These are phyloP conservation scores for Acanthurus lineatus DNA, from an alignment of 2,797 vertebrate genomes.

Conservation along the genomic window DNA sequence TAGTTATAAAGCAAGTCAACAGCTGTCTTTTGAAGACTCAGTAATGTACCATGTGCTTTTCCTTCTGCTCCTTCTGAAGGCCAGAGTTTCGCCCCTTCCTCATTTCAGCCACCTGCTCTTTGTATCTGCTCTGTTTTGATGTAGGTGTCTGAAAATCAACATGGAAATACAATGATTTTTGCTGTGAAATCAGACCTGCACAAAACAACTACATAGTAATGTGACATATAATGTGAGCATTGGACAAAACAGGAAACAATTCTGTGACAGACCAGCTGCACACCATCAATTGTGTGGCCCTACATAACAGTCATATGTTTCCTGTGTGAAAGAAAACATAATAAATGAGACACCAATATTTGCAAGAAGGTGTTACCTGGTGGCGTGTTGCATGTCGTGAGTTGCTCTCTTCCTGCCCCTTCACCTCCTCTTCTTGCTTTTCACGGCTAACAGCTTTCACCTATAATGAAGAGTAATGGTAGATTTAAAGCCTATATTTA, in stretches of 20 bases:
- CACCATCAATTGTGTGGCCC: not conserved
- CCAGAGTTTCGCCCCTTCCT: constrained; percentile 96
- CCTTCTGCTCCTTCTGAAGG: constrained; percentile 97
- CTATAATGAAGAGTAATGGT: constrained; percentile 76
- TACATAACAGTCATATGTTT: not conserved
- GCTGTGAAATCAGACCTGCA: not conserved
- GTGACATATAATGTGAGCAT: not conserved
- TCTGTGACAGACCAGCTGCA: too few species aligned
- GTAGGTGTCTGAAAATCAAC: constrained; percentile 89
- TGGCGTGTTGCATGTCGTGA: constrained; percentile 95
- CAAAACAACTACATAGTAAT: not conserved
- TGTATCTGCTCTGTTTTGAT: constrained; percentile 94
- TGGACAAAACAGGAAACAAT: not conserved
- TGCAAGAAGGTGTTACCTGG: constrained; percentile 85
- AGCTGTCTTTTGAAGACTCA: not conserved
- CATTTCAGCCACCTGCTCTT: constrained; percentile 97
- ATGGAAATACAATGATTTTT: not conserved
- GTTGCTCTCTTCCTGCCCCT: constrained; percentile 93
- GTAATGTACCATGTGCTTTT: constrained; percentile 94
- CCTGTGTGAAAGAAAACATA: not conserved
- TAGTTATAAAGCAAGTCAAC: not conserved
- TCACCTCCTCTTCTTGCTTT: constrained; percentile 96
- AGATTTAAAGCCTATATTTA: not conserved
- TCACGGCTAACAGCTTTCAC: constrained; percentile 97
- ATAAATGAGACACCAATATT: not conserved